Percentiles rank a stretch among this genome's conserved stretches.
These are phyloP conservation scores for Coregonus ussuriensis DNA, from an alignment of 2,797 vertebrate species.

Conservation along the genomic window DNA sequence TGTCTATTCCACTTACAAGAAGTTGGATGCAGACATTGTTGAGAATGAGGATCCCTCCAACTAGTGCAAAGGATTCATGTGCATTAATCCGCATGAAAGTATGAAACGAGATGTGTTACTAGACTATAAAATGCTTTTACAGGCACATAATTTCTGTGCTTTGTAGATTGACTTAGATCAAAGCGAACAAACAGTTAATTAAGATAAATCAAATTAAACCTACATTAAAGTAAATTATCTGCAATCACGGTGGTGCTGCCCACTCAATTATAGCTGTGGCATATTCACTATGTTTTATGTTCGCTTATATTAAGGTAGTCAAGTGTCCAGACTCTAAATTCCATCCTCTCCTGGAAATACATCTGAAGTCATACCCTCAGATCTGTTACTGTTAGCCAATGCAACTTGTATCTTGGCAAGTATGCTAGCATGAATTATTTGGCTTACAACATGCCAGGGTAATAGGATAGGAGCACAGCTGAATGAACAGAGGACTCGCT, in stretches of 20 bases:
- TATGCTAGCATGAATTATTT: conserved; percentile 58
- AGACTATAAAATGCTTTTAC: background rate
- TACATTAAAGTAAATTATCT: background rate
- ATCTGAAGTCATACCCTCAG: background rate
- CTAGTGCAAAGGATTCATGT: background rate
- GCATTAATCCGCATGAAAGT: background rate
- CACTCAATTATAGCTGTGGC: background rate
- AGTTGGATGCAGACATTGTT: background rate
- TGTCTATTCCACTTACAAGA: too few relatives aligned
- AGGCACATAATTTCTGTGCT: background rate
- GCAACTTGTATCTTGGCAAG: conserved; percentile 44
- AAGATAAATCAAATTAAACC: background rate
- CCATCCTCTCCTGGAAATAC: background rate
- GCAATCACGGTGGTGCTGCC: background rate
- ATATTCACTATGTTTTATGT: too few relatives aligned
- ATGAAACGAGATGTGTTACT: background rate
- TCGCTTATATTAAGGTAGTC: background rate
- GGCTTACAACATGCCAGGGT: conserved; percentile 49
- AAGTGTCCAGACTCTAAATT: background rate
- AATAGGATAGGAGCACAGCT: conserved; percentile 55
- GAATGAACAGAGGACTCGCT: conserved; percentile 34
- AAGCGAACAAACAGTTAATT: conserved; percentile 9
- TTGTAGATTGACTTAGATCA: background rate
- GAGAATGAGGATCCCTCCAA: background rate
- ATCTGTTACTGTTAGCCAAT: conserved; percentile 45